Evolutionary conservation across 2,797 vertebrate species (phyloP).

Genomic region (Lutra lutra): DNA sequence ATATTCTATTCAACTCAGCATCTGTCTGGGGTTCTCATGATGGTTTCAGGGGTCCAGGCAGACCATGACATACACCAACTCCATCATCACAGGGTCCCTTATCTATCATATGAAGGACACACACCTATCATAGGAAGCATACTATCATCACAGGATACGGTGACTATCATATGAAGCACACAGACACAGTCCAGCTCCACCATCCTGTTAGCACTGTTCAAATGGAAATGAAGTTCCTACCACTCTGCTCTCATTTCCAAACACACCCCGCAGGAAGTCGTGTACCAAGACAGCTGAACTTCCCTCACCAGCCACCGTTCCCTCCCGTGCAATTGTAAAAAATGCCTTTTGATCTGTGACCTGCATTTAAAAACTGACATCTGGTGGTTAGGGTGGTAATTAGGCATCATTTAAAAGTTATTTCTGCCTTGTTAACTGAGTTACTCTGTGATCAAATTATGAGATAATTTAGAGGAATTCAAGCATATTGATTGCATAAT

Average conservation of each 20-base stretch:
- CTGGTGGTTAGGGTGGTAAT: conserved; percentile 73
- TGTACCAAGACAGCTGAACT: rapidly evolving
- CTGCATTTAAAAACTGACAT: conserved; percentile 78
- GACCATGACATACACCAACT: not conserved
- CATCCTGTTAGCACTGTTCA: not conserved
- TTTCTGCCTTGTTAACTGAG: conserved; percentile 81
- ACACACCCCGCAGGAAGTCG: not conserved
- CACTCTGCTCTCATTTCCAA: not conserved
- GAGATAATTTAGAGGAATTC: conserved; percentile 78
- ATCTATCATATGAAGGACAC: not conserved
- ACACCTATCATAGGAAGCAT: not conserved
- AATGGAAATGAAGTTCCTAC: not conserved
- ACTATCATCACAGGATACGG: not conserved
- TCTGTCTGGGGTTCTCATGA: not conserved
- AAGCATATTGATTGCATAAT: conserved; percentile 79
- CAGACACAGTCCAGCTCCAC: not conserved
- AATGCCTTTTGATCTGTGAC: conserved; percentile 74
- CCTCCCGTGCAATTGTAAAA: conserved; percentile 51
- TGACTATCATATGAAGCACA: not conserved
- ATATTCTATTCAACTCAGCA: rapidly evolving
- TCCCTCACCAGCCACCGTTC: not conserved
- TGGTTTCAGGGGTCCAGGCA: not conserved
- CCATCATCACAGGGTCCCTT: not conserved
- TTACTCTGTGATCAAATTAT: conserved; percentile 77
- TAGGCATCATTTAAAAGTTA: conserved; percentile 80